Conservation (phyloP, 1,140 invertebrate species). For the Oedothorax gibbosus region DNA sequence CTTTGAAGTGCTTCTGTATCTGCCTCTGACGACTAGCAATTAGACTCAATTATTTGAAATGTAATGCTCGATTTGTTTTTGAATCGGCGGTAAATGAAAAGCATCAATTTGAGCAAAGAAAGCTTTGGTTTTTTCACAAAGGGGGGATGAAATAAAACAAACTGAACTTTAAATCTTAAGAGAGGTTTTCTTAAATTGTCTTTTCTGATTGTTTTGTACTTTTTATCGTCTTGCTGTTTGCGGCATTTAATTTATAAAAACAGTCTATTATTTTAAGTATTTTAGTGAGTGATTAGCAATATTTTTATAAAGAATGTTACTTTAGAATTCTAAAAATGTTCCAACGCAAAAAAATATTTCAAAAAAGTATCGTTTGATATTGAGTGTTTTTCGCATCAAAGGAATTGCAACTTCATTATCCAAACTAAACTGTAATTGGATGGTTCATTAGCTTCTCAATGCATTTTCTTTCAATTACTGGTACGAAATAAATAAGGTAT, state of each 20-base stretch:
- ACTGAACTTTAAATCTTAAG: not conserved
- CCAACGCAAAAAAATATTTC: too few relatives aligned
- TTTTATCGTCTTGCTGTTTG: not conserved
- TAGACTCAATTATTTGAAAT: slow-evolving; percentile 60
- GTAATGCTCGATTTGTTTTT: slow-evolving; percentile 57
- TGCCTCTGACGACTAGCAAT: slow-evolving; percentile 57
- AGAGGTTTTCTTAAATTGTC: not conserved
- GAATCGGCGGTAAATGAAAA: slow-evolving; percentile 33
- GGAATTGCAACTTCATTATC: too few relatives aligned
- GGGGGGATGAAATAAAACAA: slow-evolving; percentile 9
- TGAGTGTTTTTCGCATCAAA: too few relatives aligned
- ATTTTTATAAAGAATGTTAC: too few relatives aligned
- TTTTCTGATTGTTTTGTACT: slow-evolving; percentile 9
- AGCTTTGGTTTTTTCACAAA: not conserved
- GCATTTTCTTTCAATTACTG: too few relatives aligned
- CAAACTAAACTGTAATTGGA: too few relatives aligned
- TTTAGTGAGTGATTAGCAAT: too few relatives aligned
- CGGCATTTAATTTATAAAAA: not conserved
- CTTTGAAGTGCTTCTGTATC: slow-evolving; percentile 32
- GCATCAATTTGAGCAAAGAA: slow-evolving; percentile 39
- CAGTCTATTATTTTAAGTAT: too few relatives aligned
- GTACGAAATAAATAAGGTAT: too few relatives aligned
- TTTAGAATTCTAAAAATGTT: too few relatives aligned
- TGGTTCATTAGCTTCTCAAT: too few relatives aligned
- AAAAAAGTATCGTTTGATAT: too few relatives aligned